These are phyloP conservation scores for Blastobasis lacticolella DNA, from an alignment of 2,888 invertebrate species.

Conservation along the genomic window DNA sequence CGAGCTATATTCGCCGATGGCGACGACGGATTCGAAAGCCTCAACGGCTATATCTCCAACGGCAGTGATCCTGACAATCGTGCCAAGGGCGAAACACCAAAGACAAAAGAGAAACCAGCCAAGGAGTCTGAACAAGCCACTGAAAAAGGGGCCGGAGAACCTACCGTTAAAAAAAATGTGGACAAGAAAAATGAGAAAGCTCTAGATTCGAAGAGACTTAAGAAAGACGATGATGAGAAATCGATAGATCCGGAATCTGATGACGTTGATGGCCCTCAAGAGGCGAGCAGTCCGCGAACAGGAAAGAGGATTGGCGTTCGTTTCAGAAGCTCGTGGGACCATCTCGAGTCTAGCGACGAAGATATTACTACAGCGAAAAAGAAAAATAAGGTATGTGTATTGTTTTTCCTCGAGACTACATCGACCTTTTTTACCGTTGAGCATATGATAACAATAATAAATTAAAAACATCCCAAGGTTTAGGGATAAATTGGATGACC, in stretches of 20 bases:
- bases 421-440: too few relatives aligned
- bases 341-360: constrained; percentile 53
- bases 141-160: constrained; percentile 3
- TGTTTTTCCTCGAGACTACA: background rate
- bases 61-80: constrained; percentile 69
- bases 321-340: constrained; percentile 56
- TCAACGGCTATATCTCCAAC: constrained; percentile 86
- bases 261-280: constrained; percentile 44
- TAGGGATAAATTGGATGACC: too few relatives aligned
- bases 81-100: constrained; percentile 25
- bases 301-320: constrained; percentile 52
- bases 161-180: constrained; percentile 10
- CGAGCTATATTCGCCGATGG: constrained; percentile 63
- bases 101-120: constrained; percentile 13
- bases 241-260: constrained; percentile 52
- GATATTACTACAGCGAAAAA: constrained; percentile 43
- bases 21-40: constrained; percentile 90
- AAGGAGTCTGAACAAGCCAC: constrained; percentile 16
- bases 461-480: too few relatives aligned
- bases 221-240: constrained; percentile 51
- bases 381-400: constrained; percentile 23
- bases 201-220: background rate
- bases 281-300: constrained; percentile 42
- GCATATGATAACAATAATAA: too few relatives aligned
- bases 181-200: constrained; percentile 29